These are phyloP conservation scores for Paramisgurnus dabryanus DNA, from an alignment of 2,113 vertebrate genomes.

Conservation along the genomic window DNA sequence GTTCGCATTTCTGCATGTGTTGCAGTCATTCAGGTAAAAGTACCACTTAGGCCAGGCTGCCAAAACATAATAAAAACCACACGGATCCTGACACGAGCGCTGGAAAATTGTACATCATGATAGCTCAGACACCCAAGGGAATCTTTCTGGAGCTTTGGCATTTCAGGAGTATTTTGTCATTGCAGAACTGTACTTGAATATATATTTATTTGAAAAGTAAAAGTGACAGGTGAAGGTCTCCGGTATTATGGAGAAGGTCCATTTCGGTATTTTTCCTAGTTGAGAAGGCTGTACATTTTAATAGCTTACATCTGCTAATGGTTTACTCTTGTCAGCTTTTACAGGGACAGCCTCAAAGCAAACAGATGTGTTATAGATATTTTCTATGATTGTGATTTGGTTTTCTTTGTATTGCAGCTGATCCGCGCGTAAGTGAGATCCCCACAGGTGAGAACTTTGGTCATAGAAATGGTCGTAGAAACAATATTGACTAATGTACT, in stretches of 20 bases:
- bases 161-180: background rate
- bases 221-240: background rate
- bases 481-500: no score
- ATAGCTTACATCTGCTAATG: no score
- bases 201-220: background rate
- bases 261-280: no score
- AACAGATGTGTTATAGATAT: no score
- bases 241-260: no score
- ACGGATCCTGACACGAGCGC: slow-evolving; percentile 4
- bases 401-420: slow-evolving; percentile 77
- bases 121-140: background rate
- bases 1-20: slow-evolving; percentile 34
- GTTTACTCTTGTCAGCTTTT: no score
- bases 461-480: no score
- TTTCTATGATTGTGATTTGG: background rate
- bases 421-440: slow-evolving; percentile 90
- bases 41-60: slow-evolving; percentile 24
- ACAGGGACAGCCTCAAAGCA: no score
- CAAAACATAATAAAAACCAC: slow-evolving; percentile 50
- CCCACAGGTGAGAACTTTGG: slow-evolving; percentile 81
- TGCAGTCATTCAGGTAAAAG: slow-evolving; percentile 32
- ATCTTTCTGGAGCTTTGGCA: background rate
- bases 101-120: slow-evolving; percentile 17
- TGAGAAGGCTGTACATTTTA: no score
- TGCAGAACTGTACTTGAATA: background rate